Conservation (phyloP, 2,797 vertebrate species). For the Spheniscus humboldti region DNA sequence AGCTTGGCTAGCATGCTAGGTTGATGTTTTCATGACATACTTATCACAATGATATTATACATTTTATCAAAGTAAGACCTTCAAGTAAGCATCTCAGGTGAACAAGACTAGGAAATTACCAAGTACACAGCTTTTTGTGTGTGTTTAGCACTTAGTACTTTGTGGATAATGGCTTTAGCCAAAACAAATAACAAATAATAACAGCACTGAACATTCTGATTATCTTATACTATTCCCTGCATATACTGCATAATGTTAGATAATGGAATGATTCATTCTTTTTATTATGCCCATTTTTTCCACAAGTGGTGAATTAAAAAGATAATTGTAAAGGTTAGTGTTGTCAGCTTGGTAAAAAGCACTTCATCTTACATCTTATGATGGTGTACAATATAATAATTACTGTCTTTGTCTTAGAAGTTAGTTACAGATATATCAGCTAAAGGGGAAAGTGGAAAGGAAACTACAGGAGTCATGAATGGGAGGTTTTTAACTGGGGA, state of each 20-base stretch:
- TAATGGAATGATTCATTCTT: not conserved
- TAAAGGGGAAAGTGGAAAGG: not conserved
- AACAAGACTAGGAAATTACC: not conserved
- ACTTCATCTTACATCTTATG: not conserved
- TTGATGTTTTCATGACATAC: not conserved
- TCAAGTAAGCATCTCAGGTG: not conserved
- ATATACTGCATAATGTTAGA: not conserved
- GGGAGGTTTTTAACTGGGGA: not conserved
- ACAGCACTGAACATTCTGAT: not conserved
- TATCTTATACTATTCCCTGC: not conserved
- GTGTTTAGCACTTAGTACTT: not conserved
- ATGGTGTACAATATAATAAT: not conserved
- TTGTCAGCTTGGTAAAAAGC: not conserved
- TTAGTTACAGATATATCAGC: not conserved
- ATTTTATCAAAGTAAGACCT: not conserved
- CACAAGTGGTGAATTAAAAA: not conserved
- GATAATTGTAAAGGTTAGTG: not conserved
- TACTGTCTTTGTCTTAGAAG: not conserved
- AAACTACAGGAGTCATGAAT: not conserved
- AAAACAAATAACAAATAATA: not conserved
- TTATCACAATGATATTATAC: not conserved
- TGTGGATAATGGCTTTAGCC: not conserved
- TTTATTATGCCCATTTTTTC: not conserved
- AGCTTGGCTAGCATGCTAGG: not conserved
- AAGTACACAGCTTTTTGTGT: not conserved